Evolutionary conservation across 2,888 invertebrate genomes (phyloP), one percentile per base, ranked within the genome.

Genomic region (Amphiduros pacificus): DNA sequence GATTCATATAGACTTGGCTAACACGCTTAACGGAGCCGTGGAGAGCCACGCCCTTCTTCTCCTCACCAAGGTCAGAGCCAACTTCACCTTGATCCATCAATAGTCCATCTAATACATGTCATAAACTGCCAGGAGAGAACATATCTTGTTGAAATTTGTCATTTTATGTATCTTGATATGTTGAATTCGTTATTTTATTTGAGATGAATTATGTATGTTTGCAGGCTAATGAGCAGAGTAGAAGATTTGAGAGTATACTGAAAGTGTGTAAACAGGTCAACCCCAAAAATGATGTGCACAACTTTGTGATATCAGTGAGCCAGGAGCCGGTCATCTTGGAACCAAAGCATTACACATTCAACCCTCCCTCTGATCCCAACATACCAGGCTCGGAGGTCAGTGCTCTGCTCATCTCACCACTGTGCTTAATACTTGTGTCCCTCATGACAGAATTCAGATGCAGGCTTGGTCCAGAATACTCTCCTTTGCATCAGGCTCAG

Each of bases 1-100:
- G 81, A 91, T 95, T 77, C 91, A 95, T 85, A 89, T 89, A 70
- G 94, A 95, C 80, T 88, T 95, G 65, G 93, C 92, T 82, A 87
- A 90, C 74, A 91, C 92, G 64, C 88, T 94, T 73, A 89, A 93
- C 74, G 93, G 94, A 70, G 90, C 94, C 27, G 89, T 94, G 77
- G 88, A 91, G 74, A 92, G 93, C 81, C 92, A 92, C 72, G 90
- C 93, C 62, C 90, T 92, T 84, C 88, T 92, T 71, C 88, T 94
- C 75, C 88, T 91, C 66, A 88, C 88, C 72, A 91, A 91, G 88
- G 93, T 93, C 86, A 86, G 87, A 84, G 27, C 9, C 6, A n/a
- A n/a, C n/a, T n/a, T n/a, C n/a, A n/a, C n/a, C n/a, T n/a, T n/a
- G n/a, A n/a, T n/a, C n/a, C n/a, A n/a, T n/a, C n/a, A n/a, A n/a